These are phyloP conservation scores for Xiphophorus hellerii DNA, from an alignment of 2,113 vertebrate genomes.

Conservation along the genomic window DNA sequence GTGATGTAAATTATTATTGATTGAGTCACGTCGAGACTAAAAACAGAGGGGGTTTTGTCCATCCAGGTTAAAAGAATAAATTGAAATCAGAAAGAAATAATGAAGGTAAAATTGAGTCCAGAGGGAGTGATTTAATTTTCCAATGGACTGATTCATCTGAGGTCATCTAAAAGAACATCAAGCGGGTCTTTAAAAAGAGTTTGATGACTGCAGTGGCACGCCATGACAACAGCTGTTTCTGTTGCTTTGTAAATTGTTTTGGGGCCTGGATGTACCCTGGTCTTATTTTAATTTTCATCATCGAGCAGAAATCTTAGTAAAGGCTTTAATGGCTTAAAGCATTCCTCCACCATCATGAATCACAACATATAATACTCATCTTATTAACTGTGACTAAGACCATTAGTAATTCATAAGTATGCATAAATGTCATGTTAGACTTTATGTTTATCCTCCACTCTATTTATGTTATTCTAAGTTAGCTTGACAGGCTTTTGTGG, in stretches of 20 bases:
- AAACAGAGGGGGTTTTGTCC: neutral
- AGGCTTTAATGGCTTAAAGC: neutral
- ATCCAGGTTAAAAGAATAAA: neutral
- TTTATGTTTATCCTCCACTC: no score
- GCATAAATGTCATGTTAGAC: no score
- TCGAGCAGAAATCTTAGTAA: neutral
- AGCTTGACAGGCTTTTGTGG: no score
- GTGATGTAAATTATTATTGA: neutral
- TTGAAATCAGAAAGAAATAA: neutral
- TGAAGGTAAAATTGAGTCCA: neutral
- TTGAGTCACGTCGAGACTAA: neutral
- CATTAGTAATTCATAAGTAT: no score
- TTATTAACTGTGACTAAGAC: no score
- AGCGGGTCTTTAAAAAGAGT: no score
- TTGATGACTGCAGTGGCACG: neutral
- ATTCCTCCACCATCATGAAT: neutral
- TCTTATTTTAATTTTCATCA: neutral
- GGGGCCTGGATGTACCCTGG: neutral
- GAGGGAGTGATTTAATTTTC: neutral
- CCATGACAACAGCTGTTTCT: neutral
- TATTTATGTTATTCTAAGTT: no score
- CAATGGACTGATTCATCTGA: neutral
- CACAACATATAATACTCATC: neutral
- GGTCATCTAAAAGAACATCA: no score
- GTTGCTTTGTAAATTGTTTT: neutral